A percentile compares a stretch with the other conserved stretches of the same genome.
These are phyloP conservation scores for Thecocarcelia acutangulata DNA, from an alignment of 2,888 invertebrate species.

Conservation along the genomic window DNA sequence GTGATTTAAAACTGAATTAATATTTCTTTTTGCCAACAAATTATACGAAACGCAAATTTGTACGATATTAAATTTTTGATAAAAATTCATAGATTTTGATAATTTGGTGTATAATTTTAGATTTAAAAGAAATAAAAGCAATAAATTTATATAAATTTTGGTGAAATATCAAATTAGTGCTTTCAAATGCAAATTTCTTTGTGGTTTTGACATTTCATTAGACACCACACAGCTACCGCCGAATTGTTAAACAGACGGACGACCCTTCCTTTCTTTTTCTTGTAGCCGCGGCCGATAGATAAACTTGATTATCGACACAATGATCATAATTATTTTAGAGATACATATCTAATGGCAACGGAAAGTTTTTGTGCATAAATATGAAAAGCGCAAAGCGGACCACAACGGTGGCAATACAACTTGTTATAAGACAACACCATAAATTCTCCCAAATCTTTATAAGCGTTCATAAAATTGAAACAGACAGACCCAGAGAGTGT, in stretches of 20 bases:
- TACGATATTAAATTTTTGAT: slow-evolving; percentile 1
- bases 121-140: slow-evolving; percentile 29
- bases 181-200: slow-evolving; percentile 64
- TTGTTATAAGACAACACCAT: slow-evolving; percentile 60
- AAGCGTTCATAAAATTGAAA: neutral
- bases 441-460: slow-evolving; percentile 54
- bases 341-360: slow-evolving; percentile 4
- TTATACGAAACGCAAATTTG: neutral
- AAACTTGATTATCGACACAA: slow-evolving; percentile 5
- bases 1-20: slow-evolving; percentile 1
- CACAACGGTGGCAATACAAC: slow-evolving; percentile 48
- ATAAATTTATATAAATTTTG: slow-evolving; percentile 59
- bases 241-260: slow-evolving; percentile 22
- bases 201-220: slow-evolving; percentile 67
- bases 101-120: slow-evolving; percentile 48
- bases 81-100: slow-evolving; percentile 5
- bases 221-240: slow-evolving; percentile 64
- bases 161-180: slow-evolving; percentile 52
- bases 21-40: neutral
- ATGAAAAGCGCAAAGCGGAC: neutral
- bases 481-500: neutral
- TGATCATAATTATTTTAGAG: neutral
- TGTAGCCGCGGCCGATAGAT: neutral
- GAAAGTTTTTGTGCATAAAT: slow-evolving; percentile 47
- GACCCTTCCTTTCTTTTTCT: slow-evolving; percentile 49